phyloP scores from a whole-genome alignment of 2,888 invertebrate genomes.

The Sarcophaga subvicina region DNA sequence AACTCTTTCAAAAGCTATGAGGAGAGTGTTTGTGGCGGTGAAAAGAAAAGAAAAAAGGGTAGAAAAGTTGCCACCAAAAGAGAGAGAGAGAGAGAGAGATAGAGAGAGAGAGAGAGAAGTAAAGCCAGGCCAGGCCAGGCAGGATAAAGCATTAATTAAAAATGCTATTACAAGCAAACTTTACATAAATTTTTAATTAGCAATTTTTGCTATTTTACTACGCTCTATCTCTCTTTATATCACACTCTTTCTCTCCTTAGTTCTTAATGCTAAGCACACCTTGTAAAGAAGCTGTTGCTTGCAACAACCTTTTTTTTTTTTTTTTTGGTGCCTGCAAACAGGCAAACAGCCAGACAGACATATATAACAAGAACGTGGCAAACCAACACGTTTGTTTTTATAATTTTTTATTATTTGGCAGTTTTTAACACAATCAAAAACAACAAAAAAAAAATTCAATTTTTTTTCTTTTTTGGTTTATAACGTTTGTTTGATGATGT shows the following conservation, averaged over 20 bases:
- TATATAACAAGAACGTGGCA: slow-evolving; percentile 28
- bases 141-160: slow-evolving; percentile 75
- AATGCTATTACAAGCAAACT: slow-evolving; percentile 80
- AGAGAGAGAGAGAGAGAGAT: slow-evolving; percentile 1
- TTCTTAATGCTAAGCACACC: background rate
- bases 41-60: background rate
- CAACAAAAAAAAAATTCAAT: background rate
- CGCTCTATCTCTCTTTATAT: slow-evolving; percentile 51
- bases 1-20: background rate
- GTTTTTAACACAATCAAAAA: slow-evolving; percentile 38
- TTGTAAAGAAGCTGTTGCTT: slow-evolving; percentile 60
- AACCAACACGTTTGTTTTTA: slow-evolving; percentile 68
- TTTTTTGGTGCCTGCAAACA: slow-evolving; percentile 20
- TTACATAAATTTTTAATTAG: slow-evolving; percentile 81
- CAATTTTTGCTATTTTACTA: slow-evolving; percentile 80
- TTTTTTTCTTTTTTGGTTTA: background rate
- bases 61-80: background rate
- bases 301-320: slow-evolving; percentile 25
- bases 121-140: slow-evolving; percentile 20
- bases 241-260: background rate
- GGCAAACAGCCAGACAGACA: slow-evolving; percentile 42
- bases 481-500: slow-evolving; percentile 74
- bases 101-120: slow-evolving; percentile 31
- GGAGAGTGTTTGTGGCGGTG: slow-evolving; percentile 2
- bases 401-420: slow-evolving; percentile 61